Evolutionary conservation across 2,888 invertebrate species (phyloP).

Genomic region (Tachystola acroxantha): DNA sequence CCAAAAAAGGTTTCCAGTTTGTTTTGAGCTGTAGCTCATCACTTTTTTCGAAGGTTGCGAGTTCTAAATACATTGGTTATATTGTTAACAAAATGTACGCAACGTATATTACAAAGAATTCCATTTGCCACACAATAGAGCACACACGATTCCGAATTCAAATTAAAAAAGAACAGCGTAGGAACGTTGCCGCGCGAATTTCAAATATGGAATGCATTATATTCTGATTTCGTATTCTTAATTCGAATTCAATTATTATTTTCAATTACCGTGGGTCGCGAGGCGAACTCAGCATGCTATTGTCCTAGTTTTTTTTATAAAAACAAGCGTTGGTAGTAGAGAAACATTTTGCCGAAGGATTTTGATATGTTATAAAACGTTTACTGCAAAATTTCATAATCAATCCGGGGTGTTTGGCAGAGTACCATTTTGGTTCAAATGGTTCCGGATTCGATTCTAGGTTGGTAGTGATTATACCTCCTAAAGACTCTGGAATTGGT

Average conservation of each 20-base stretch:
- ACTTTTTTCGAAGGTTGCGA: slow-evolving; percentile 13
- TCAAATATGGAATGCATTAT: slow-evolving; percentile 66
- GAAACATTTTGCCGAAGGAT: neutral
- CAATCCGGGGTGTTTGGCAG: too few species aligned
- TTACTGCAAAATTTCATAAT: too few species aligned
- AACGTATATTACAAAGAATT: slow-evolving; percentile 58
- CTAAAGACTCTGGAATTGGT: too few species aligned
- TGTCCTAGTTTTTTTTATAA: slow-evolving; percentile 52
- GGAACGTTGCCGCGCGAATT: slow-evolving; percentile 50
- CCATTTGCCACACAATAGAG: slow-evolving; percentile 72
- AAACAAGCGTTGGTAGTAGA: slow-evolving; percentile 9
- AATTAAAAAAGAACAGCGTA: slow-evolving; percentile 58
- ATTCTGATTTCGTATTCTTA: slow-evolving; percentile 66
- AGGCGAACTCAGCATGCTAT: slow-evolving; percentile 38
- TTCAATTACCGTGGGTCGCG: slow-evolving; percentile 61
- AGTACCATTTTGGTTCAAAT: too few species aligned
- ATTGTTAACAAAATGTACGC: slow-evolving; percentile 36
- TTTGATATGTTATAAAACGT: too few species aligned
- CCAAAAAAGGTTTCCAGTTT: slow-evolving; percentile 6
- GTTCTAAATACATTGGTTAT: slow-evolving; percentile 33
- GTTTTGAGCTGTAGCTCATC: neutral
- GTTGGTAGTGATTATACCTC: too few species aligned
- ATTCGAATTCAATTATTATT: slow-evolving; percentile 71
- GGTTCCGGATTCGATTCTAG: too few species aligned
- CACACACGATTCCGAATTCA: slow-evolving; percentile 72